Evolutionary conservation across 92 coral and sea anemone genomes (phyloP).

Genomic region (Anthopleura xanthogrammica): DNA sequence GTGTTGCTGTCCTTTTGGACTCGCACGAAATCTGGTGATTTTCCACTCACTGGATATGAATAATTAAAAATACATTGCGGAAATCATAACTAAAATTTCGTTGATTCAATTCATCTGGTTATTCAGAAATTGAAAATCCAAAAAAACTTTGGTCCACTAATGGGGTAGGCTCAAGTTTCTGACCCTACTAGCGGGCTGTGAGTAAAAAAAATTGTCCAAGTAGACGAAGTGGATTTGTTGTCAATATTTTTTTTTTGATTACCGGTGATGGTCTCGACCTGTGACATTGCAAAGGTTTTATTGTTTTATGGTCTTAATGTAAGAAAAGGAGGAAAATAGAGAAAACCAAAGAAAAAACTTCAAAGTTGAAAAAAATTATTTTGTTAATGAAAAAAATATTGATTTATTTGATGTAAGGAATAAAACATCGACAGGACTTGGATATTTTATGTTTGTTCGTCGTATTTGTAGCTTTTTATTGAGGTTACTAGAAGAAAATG

Average conservation of each 20-base stretch:
- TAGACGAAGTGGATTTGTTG: background rate
- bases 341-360: conserved; percentile 4
- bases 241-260: background rate
- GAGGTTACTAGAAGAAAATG: background rate
- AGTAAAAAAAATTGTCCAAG: background rate
- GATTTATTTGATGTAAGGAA: conserved; percentile 27
- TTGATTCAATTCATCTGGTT: too few relatives aligned
- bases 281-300: background rate
- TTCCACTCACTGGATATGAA: too few relatives aligned
- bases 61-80: too few relatives aligned
- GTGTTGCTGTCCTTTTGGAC: too few relatives aligned
- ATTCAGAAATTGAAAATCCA: too few relatives aligned
- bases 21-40: too few relatives aligned
- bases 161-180: too few relatives aligned
- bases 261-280: background rate
- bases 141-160: too few relatives aligned
- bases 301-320: conserved; percentile 5
- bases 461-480: background rate
- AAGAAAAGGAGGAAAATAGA: conserved; percentile 11
- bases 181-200: too few relatives aligned
- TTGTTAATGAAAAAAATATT: conserved; percentile 12
- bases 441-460: background rate
- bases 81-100: too few relatives aligned
- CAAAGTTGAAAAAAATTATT: conserved; percentile 17
- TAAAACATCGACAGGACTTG: background rate